Conservation (phyloP, 2,888 invertebrate genomes). For the Apotomis betuletana region DNA sequence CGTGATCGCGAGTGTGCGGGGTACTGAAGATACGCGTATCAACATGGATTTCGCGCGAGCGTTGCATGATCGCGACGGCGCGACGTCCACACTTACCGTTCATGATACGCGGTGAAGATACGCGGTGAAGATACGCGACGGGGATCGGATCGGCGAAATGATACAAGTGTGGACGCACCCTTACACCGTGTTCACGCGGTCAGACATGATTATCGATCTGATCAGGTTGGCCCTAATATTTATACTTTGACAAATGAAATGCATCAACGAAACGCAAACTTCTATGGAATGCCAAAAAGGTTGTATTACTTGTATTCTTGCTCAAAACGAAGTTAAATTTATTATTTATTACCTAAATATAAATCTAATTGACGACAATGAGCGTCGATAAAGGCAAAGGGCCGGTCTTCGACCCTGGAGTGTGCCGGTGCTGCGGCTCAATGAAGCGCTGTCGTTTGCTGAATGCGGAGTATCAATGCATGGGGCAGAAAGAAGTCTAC, state of each 20-base stretch:
- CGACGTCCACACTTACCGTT: too few species aligned
- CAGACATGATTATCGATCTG: too few species aligned
- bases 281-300: conserved; percentile 1
- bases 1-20: too few species aligned
- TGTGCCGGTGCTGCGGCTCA: conserved; percentile 72
- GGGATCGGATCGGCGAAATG: too few species aligned
- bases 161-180: too few species aligned
- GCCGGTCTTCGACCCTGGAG: conserved; percentile 68
- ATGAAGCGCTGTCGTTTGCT: conserved; percentile 73
- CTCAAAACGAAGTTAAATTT: neutral
- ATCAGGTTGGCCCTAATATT: neutral
- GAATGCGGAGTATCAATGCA: conserved; percentile 71
- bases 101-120: too few species aligned
- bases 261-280: conserved; percentile 31
- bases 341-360: conserved; percentile 12
- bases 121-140: too few species aligned
- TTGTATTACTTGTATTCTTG: neutral
- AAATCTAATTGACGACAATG: conserved; percentile 52
- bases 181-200: too few species aligned
- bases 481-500: conserved; percentile 70
- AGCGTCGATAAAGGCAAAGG: conserved; percentile 61
- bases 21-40: too few species aligned
- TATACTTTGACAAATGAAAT: neutral
- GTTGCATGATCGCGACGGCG: too few species aligned
- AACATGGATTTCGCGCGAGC: too few species aligned